These are phyloP conservation scores for Neodon shergylaensis DNA, from an alignment of 2,113 vertebrate genomes.

Conservation along the genomic window DNA sequence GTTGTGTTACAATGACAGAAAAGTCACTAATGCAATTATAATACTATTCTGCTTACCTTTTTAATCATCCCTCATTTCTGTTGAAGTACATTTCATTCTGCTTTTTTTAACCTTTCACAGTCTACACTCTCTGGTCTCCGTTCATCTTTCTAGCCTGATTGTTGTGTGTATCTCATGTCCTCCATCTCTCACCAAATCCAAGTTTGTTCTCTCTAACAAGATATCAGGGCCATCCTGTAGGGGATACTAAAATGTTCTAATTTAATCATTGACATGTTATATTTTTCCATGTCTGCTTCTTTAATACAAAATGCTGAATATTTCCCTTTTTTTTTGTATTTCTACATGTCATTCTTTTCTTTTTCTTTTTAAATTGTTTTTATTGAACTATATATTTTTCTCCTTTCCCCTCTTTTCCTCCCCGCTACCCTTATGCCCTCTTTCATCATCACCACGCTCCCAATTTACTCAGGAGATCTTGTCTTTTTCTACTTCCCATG, in stretches of 20 bases:
- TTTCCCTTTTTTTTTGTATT: conserved; percentile 6
- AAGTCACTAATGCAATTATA: neutral
- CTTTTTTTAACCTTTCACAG: neutral
- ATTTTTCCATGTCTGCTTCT: neutral
- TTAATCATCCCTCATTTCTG: neutral
- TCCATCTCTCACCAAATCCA: neutral
- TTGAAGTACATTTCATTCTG: neutral
- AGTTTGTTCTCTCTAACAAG: neutral
- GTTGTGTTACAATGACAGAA: neutral
- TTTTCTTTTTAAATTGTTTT: no score
- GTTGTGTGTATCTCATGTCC: neutral
- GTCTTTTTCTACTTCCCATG: no score
- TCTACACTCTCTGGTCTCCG: neutral
- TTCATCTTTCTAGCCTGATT: neutral
- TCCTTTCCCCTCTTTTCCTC: no score
- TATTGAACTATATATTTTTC: no score
- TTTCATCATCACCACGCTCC: no score
- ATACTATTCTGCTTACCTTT: neutral
- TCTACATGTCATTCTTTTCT: no score
- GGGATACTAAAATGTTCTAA: neutral
- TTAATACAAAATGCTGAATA: neutral
- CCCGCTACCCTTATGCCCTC: no score
- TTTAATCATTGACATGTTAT: neutral
- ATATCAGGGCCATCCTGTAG: neutral
- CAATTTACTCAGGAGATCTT: no score